Evolutionary conservation across 1,140 invertebrate genomes (phyloP).

Genomic region (Homarus americanus): DNA sequence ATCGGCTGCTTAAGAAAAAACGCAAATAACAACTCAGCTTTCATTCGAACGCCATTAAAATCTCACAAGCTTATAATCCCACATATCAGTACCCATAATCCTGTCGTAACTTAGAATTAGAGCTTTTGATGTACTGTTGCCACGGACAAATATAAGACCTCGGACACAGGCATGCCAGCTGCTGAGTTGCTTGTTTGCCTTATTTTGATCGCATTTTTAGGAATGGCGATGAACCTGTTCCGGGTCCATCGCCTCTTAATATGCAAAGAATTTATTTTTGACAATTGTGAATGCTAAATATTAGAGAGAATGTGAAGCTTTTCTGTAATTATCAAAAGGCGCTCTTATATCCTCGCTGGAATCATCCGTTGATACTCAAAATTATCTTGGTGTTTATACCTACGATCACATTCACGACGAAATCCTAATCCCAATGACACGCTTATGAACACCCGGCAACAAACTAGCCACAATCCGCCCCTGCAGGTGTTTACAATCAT

Average conservation of each 20-base stretch:
- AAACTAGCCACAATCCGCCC: slow-evolving; percentile 1
- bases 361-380: neutral
- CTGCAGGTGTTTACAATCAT: slow-evolving; percentile 27
- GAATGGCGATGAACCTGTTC: neutral
- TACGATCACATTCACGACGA: neutral
- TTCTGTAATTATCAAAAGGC: too few relatives aligned
- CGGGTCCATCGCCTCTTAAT: neutral
- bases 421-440: slow-evolving; percentile 15
- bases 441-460: neutral
- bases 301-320: too few relatives aligned
- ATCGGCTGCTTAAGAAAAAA: neutral
- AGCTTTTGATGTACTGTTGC: neutral
- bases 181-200: slow-evolving; percentile 8
- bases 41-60: neutral
- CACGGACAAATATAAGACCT: slow-evolving; percentile 23
- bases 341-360: neutral
- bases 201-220: slow-evolving; percentile 1
- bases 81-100: slow-evolving; percentile 31
- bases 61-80: slow-evolving; percentile 14
- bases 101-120: slow-evolving; percentile 26
- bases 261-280: neutral
- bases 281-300: too few relatives aligned
- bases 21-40: slow-evolving; percentile 14
- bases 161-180: neutral
- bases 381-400: neutral